phyloP scores from a whole-genome alignment of 2,113 vertebrate genomes.

The Sakesphorus luctuosus region DNA sequence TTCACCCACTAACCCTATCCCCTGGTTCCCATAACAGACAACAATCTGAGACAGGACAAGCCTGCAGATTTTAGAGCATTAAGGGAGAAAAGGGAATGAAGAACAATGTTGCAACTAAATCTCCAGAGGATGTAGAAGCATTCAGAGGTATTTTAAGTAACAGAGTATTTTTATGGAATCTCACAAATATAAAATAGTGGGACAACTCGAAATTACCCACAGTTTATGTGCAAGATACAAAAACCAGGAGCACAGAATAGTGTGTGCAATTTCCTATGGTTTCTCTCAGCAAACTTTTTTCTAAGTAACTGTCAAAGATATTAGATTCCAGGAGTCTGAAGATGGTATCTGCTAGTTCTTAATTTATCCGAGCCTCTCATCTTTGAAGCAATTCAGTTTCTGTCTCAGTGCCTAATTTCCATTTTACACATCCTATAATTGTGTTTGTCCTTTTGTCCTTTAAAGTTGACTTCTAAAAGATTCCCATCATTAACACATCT shows the following conservation, averaged over 20 bases:
- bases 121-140: not conserved
- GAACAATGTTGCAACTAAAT: not conserved
- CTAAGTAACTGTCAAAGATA: not conserved
- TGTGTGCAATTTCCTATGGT: not conserved
- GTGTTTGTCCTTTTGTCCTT: conserved; percentile 45
- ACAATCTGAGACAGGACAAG: not conserved
- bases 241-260: not conserved
- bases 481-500: conserved; percentile 42
- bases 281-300: not conserved
- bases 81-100: not conserved
- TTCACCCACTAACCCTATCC: conserved; percentile 6
- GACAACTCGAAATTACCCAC: not conserved
- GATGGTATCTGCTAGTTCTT: conserved; percentile 35
- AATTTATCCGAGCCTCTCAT: conserved; percentile 27
- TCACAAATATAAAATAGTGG: not conserved
- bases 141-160: not conserved
- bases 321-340: not conserved
- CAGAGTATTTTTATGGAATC: not conserved
- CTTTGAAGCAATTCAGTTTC: conserved; percentile 7
- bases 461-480: conserved; percentile 33
- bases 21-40: conserved; percentile 10
- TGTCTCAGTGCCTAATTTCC: conserved; percentile 32
- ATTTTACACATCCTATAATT: conserved; percentile 54
- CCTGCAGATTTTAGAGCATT: not conserved
- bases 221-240: not conserved